Base-by-base conservation (phyloP, 1,140 invertebrate genomes). In the Ericerus pela region DNA sequence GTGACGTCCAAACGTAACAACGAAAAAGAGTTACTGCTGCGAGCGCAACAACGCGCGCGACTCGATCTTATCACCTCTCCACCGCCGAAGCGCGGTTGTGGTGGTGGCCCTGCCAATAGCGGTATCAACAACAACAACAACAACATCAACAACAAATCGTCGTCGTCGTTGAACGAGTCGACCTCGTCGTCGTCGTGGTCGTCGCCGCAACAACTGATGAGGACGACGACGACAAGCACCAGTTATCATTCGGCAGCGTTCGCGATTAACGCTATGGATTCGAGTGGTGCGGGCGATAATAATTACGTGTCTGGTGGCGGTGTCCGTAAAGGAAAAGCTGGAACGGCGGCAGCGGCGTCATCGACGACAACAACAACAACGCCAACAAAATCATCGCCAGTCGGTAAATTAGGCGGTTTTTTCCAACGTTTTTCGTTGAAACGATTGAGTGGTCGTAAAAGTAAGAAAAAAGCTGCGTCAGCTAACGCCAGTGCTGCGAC, bases 391-490 rank as follows among this genome's bases (percentile, higher is more conserved):
- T 52, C 57, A 22, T 54, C 55, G 6, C n/a, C n/a, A 5, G 51
- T 37, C 4, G 43, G 54, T n/a, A 60, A 60, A 1, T 61, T 75
- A 22, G 73, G 73, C 16, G 72, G 72, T 3, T 75, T 76, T 51
- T 67, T 76, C 8, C 73, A 75, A 57, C 62, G 74, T 22, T 76
- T 76, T 56, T 75, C 73, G 24, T 68, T 68, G 37, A 59, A 73
- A 10, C 62, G 74, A 27, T 69, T 75, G 56, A 73, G 72, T 61
- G 72, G 73, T 31, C 62, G 71, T 8, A 36, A 53, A 1, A 64
- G 63, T 54, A 64, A 62, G 30, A 64, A 61, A 57, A 66, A 64
- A 51, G 67, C 64, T 51, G 64, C 63, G 54, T 63, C 60, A 10
- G 68, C 65, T 26, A 69, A 71, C 52, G 68, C 66, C 43, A 64